Percentiles rank a stretch among this genome's conserved stretches.
phyloP scores from a whole-genome alignment of 2,888 invertebrate genomes.

The Lasius fuliginosus region DNA sequence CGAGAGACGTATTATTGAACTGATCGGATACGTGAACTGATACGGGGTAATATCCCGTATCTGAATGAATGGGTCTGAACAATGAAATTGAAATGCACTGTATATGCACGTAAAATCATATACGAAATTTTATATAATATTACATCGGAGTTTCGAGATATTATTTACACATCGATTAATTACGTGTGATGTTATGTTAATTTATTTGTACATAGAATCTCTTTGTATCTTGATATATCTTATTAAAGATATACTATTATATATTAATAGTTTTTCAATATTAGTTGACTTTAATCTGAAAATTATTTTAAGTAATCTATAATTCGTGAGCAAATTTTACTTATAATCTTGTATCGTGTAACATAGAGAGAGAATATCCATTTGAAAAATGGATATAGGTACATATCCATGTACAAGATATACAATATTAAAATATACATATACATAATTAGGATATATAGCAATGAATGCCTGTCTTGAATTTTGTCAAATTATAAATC shows the following conservation, averaged over 20 bases:
- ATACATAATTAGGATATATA: neutral
- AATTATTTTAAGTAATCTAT: neutral
- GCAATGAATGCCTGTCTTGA: neutral
- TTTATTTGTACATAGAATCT: neutral
- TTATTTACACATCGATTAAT: neutral
- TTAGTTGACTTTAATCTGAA: neutral
- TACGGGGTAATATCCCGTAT: neutral
- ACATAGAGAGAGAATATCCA: neutral
- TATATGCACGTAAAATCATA: slow-evolving; percentile 25
- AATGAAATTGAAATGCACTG: slow-evolving; percentile 37
- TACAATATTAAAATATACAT: neutral
- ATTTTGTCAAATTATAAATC: neutral
- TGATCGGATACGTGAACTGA: slow-evolving; percentile 28
- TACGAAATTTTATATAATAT: neutral
- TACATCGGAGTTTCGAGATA: neutral
- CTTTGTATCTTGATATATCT: neutral
- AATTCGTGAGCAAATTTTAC: too few species aligned
- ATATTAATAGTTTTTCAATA: neutral
- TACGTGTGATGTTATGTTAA: neutral
- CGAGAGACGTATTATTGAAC: slow-evolving; percentile 60
- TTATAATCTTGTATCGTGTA: neutral
- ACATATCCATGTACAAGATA: neutral
- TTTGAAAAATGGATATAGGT: neutral
- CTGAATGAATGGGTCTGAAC: neutral
- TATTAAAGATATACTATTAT: neutral